Base-by-base conservation (phyloP, 2,113 vertebrate genomes). In the Oryzias curvinotus region DNA sequence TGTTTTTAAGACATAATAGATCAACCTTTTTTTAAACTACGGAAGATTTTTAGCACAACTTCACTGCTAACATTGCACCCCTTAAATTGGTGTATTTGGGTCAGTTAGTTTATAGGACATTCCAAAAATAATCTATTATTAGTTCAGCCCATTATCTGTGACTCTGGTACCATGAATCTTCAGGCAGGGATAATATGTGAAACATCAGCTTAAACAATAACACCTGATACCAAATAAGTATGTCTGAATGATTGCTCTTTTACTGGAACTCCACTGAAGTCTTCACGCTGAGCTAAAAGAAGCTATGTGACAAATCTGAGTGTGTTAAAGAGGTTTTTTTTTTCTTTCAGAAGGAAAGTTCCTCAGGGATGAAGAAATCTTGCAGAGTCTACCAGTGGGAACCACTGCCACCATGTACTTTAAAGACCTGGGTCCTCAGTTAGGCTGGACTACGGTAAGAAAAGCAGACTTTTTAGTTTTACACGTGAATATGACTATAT, bases 401-500 rank as follows among this genome's bases (percentile, higher is more conserved):
- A 93, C 93, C 73, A 93, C 92, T 43, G 93, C 93, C 72, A 94
- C 88, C 7, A 87, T 96, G 71, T 96, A 93, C 81, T 95, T 95
- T 85, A 93, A 80, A 91, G 95, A 96, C 81, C 91, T 95, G 19
- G 94, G 94, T n/a, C 93, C 94, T 58, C 95, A 95, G 82, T 79
- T 96, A 46, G 92, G 94, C 58, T 96, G 94, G 94, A 96, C 94
- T 19, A 94, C 91, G 93, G 95, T 95, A 83, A 86, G 78, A 80
- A 63, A 14, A 54, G 3, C 14, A 8, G 1, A 13, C 13, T 45
- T 57, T 36, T 36, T 36, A 36, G 36, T 3, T 12, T 36, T 36
- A 36, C 1, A 12, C 1, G 10, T 8, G 3, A 36, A 36, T 36
- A 0, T 36, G 0, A 12, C 30, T 36, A 2, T 36, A 36, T 36